phyloP scores from a whole-genome alignment of 2,113 vertebrate genomes.

The Heterochromis multidens region DNA sequence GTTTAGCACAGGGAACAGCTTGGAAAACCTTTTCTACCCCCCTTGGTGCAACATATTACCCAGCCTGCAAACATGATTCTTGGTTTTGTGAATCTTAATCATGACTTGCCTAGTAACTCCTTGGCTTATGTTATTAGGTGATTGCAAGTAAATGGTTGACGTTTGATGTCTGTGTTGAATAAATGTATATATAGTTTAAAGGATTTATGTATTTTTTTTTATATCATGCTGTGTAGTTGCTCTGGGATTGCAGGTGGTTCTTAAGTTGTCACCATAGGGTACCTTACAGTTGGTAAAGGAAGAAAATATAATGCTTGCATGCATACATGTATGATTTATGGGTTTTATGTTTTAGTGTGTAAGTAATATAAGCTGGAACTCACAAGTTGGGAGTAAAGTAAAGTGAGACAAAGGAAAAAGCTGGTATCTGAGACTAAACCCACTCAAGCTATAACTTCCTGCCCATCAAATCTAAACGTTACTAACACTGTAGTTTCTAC shows the following conservation, averaged over 20 bases:
- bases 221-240: not conserved
- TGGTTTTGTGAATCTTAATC: not conserved
- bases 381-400: not conserved
- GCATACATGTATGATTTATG: not conserved
- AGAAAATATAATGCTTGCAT: not conserved
- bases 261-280: not conserved
- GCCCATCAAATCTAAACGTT: too few species aligned
- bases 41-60: not conserved
- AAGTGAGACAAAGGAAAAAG: not conserved
- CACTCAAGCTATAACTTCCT: too few species aligned
- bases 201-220: too few species aligned
- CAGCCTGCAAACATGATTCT: not conserved
- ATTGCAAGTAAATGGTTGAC: not conserved
- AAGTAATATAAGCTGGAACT: not conserved
- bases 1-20: not conserved
- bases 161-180: too few species aligned
- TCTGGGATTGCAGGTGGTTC: not conserved
- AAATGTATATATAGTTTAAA: too few species aligned
- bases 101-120: not conserved
- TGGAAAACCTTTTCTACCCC: not conserved
- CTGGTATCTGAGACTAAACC: too few species aligned
- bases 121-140: not conserved
- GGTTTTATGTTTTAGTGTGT: not conserved
- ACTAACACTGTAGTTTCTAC: too few species aligned
- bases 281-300: not conserved